Evolutionary conservation across 2,888 invertebrate species (phyloP).

Genomic region (Synergus gifuensis): DNA sequence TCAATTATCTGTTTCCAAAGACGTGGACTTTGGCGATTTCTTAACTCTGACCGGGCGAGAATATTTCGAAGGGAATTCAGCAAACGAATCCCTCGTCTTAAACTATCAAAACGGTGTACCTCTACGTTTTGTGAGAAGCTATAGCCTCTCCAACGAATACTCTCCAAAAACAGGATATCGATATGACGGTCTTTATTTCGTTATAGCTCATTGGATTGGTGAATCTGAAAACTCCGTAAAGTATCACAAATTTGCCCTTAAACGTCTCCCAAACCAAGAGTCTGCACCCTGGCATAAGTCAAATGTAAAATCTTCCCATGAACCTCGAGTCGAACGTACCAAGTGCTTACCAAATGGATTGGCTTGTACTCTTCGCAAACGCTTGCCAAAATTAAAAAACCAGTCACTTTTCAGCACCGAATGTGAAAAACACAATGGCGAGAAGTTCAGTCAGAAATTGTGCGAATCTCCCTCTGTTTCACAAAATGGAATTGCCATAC

Average conservation of each 20-base stretch:
- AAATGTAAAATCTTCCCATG: not conserved
- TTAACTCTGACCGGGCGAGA: slow-evolving; percentile 69
- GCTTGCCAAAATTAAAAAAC: slow-evolving; percentile 20
- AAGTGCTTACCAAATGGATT: slow-evolving; percentile 24
- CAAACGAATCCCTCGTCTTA: slow-evolving; percentile 63
- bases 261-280: slow-evolving; percentile 65
- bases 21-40: slow-evolving; percentile 70
- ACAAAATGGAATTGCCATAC: slow-evolving; percentile 58
- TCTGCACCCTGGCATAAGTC: slow-evolving; percentile 60
- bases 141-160: slow-evolving; percentile 68
- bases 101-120: slow-evolving; percentile 71
- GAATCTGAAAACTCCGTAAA: slow-evolving; percentile 57
- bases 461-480: slow-evolving; percentile 13
- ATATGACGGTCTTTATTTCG: slow-evolving; percentile 72
- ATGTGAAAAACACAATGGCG: not conserved
- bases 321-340: not conserved
- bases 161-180: slow-evolving; percentile 74
- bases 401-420: not conserved
- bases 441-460: not conserved
- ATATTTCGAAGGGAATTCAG: slow-evolving; percentile 47
- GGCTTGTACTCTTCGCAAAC: slow-evolving; percentile 32
- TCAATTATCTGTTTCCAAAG: slow-evolving; percentile 60
- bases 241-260: slow-evolving; percentile 69
- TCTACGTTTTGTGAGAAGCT: slow-evolving; percentile 71
- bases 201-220: slow-evolving; percentile 70